Conservation (phyloP, 2,888 invertebrate genomes). For the Drosophila sordidula region DNA sequence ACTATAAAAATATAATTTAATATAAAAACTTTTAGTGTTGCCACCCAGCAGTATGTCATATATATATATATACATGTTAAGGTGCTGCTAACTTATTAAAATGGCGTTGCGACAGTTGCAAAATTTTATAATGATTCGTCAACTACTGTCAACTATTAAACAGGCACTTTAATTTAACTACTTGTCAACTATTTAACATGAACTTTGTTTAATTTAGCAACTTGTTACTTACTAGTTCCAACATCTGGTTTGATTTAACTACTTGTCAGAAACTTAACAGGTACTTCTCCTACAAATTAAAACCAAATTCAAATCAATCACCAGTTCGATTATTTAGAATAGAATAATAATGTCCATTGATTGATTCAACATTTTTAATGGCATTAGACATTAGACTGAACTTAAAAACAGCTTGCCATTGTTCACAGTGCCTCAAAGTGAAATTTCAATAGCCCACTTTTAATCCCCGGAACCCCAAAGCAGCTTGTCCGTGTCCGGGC, state of each 20-base stretch:
- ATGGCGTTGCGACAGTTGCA: too few relatives aligned
- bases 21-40: too few relatives aligned
- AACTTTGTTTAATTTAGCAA: not conserved
- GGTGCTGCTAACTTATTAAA: too few relatives aligned
- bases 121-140: too few relatives aligned
- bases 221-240: too few relatives aligned
- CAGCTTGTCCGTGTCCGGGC: constrained; percentile 31
- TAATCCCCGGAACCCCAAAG: not conserved
- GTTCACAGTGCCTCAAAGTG: not conserved
- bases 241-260: too few relatives aligned
- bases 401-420: constrained; percentile 2
- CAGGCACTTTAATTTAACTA: not conserved
- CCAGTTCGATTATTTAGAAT: not conserved
- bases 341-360: not conserved
- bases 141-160: too few relatives aligned
- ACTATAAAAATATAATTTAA: too few relatives aligned
- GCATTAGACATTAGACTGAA: not conserved
- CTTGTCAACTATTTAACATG: not conserved
- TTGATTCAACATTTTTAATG: not conserved
- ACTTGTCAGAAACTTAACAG: not conserved
- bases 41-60: too few relatives aligned
- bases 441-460: constrained; percentile 6
- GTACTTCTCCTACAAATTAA: not conserved
- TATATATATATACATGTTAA: too few relatives aligned
- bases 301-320: not conserved